A percentile compares a stretch with the other conserved stretches of the same genome.
phyloP scores from a whole-genome alignment of 2,797 vertebrate species.

The Eulemur albifrons region DNA sequence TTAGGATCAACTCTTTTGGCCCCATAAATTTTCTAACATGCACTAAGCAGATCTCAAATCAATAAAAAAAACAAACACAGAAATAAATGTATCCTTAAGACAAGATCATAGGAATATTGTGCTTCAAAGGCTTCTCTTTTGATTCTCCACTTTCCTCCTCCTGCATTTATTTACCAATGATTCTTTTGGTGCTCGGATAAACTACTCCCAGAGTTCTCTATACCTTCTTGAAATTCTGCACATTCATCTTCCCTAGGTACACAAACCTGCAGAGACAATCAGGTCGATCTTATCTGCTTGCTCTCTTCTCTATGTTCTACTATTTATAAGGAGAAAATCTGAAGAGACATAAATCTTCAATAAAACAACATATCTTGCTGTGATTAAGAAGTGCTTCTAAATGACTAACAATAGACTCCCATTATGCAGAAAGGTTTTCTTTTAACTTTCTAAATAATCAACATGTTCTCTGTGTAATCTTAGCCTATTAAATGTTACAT shows the following conservation, averaged over 20 bases:
- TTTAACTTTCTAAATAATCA: conserved; percentile 38
- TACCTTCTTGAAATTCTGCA: conserved; percentile 41
- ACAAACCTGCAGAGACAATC: not conserved
- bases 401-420: not conserved
- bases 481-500: not conserved
- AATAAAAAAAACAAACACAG: conserved; percentile 16
- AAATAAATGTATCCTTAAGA: conserved; percentile 34
- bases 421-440: conserved; percentile 11
- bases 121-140: conserved; percentile 1
- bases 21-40: conserved; percentile 42
- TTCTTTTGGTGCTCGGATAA: conserved; percentile 13
- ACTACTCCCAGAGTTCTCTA: conserved; percentile 12
- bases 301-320: not conserved
- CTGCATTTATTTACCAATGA: conserved; percentile 14
- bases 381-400: conserved; percentile 34
- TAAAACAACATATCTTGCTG: not conserved
- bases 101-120: not conserved
- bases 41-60: conserved; percentile 19
- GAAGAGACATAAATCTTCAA: conserved; percentile 24
- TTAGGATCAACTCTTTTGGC: not conserved
- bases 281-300: not conserved
- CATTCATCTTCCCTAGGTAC: not conserved
- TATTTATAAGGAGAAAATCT: conserved; percentile 22
- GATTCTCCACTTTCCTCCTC: conserved; percentile 5
- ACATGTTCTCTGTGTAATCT: not conserved